phyloP scores from a whole-genome alignment of 2,113 vertebrate genomes.

The Copsychus sechellarum region DNA sequence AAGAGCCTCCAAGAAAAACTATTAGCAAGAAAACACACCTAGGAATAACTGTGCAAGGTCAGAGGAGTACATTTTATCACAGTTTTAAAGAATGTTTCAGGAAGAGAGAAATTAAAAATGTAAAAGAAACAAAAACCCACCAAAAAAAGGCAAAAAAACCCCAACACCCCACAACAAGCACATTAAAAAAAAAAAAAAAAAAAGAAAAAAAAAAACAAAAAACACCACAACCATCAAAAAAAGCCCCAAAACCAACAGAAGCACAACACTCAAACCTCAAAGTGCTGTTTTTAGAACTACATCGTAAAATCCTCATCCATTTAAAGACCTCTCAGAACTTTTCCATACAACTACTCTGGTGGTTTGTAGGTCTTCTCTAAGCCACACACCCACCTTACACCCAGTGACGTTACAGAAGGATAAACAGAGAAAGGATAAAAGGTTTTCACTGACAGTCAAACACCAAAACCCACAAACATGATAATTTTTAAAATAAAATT shows the following conservation, averaged over 20 bases:
- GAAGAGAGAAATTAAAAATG: background rate
- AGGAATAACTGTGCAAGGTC: background rate
- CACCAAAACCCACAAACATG: background rate
- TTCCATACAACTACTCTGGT: background rate
- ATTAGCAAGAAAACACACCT: background rate
- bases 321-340: background rate
- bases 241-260: background rate
- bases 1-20: background rate
- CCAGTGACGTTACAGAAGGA: background rate
- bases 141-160: background rate
- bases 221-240: background rate
- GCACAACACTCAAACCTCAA: background rate
- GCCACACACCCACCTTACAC: background rate
- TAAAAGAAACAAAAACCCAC: background rate
- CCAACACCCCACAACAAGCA: background rate
- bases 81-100: background rate
- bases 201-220: accelerated
- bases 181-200: background rate
- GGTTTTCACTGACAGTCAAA: background rate
- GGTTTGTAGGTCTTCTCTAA: background rate
- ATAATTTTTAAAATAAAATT: background rate
- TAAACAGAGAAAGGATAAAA: background rate
- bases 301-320: background rate
- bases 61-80: background rate
- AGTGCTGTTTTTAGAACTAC: background rate